A percentile compares a stretch with the other conserved stretches of the same genome.
phyloP scores from a whole-genome alignment of 2,888 invertebrate genomes.

The Cosmia trapezina region DNA sequence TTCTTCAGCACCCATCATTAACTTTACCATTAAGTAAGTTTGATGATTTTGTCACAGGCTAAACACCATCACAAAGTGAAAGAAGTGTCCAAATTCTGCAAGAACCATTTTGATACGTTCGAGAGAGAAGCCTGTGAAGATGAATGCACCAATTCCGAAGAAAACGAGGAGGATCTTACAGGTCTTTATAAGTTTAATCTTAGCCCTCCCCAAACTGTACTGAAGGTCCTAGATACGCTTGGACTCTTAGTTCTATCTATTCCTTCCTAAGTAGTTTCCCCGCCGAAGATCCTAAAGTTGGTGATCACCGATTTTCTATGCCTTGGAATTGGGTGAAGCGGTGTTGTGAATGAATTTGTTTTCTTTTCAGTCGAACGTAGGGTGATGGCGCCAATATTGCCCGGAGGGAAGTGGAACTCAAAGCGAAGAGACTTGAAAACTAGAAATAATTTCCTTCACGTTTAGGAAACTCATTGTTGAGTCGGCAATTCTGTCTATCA shows the following conservation, averaged over 20 bases:
- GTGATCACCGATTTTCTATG: neutral
- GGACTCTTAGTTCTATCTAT: neutral
- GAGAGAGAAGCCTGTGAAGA: constrained; percentile 79
- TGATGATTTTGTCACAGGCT: constrained; percentile 63
- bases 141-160: constrained; percentile 70
- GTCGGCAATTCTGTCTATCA: neutral
- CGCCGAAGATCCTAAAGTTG: neutral
- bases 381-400: constrained; percentile 74
- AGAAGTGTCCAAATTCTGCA: constrained; percentile 81
- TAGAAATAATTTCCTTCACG: constrained; percentile 8
- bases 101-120: constrained; percentile 78
- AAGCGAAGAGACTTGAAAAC: constrained; percentile 72
- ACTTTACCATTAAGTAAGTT: neutral
- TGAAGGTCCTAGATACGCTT: neutral
- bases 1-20: neutral
- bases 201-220: neutral
- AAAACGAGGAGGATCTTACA: constrained; percentile 56
- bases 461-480: neutral
- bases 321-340: neutral
- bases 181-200: constrained; percentile 14
- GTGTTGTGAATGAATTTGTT: neutral
- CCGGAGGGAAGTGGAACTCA: constrained; percentile 79
- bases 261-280: neutral
- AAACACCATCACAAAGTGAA: constrained; percentile 71
- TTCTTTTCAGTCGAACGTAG: constrained; percentile 78